These are phyloP conservation scores for Thripadectes ignobilis DNA, from an alignment of 2,797 vertebrate species.

Conservation along the genomic window DNA sequence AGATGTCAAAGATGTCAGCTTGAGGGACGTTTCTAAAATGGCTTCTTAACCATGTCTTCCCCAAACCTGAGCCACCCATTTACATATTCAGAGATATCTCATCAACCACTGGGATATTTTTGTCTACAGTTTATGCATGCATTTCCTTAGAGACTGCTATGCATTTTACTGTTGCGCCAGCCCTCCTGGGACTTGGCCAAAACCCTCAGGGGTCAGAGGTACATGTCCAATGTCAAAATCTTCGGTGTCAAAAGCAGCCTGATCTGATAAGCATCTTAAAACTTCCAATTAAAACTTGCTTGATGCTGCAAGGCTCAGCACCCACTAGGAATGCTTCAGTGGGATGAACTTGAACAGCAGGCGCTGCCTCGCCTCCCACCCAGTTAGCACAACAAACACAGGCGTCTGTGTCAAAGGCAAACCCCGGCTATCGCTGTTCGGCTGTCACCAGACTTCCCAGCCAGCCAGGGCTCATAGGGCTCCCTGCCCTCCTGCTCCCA, in stretches of 20 bases:
- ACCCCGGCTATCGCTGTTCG: not conserved
- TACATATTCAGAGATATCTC: not conserved
- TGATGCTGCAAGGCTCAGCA: not conserved
- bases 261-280: not conserved
- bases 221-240: not conserved
- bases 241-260: not conserved
- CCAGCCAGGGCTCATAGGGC: accelerated
- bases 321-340: not conserved
- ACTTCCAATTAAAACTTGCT: not conserved
- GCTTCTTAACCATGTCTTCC: not conserved
- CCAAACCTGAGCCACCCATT: not conserved
- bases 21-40: not conserved
- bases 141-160: constrained; percentile 11
- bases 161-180: not conserved
- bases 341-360: not conserved
- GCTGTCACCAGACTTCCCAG: not conserved
- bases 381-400: not conserved
- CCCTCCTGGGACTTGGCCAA: not conserved
- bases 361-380: not conserved
- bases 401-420: not conserved
- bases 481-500: not conserved
- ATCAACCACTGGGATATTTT: not conserved
- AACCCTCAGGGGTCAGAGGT: not conserved
- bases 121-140: not conserved
- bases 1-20: not conserved